Evolutionary conservation across 1,140 invertebrate genomes (phyloP).

Genomic region (Eurosta solidaginis): DNA sequence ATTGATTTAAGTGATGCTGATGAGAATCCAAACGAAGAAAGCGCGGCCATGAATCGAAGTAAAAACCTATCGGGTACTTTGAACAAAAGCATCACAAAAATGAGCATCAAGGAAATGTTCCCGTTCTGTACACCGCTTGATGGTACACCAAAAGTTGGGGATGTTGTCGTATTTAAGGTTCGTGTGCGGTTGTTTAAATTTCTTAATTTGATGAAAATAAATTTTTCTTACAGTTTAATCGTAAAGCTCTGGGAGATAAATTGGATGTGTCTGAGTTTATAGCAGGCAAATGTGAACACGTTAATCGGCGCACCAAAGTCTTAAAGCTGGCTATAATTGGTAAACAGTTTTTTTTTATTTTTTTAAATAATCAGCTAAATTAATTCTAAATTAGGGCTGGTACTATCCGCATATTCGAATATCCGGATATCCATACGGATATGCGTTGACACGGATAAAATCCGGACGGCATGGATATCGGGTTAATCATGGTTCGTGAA

Average conservation of each 20-base stretch:
- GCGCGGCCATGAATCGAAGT: background rate
- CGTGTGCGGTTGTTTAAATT: background rate
- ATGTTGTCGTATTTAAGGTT: conserved; percentile 9
- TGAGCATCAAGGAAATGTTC: background rate
- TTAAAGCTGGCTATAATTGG: background rate
- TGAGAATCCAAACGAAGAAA: background rate
- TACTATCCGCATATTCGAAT: no score
- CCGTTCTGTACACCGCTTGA: background rate
- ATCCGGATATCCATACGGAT: no score
- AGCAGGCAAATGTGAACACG: conserved; percentile 12
- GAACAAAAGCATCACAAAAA: background rate
- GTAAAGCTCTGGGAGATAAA: background rate
- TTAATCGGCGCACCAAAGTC: conserved; percentile 10
- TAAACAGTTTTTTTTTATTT: background rate
- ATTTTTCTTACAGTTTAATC: conserved; percentile 3
- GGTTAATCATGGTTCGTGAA: no score
- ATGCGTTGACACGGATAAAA: no score
- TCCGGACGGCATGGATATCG: no score
- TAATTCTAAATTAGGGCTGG: no score
- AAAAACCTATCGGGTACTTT: background rate
- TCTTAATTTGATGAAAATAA: background rate
- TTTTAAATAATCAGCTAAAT: background rate
- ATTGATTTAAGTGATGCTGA: conserved; percentile 17
- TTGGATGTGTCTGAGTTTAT: background rate
- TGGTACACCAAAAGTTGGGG: background rate